Conservation (phyloP, 2,113 vertebrate genomes). For the Triplophysa siluroides region DNA sequence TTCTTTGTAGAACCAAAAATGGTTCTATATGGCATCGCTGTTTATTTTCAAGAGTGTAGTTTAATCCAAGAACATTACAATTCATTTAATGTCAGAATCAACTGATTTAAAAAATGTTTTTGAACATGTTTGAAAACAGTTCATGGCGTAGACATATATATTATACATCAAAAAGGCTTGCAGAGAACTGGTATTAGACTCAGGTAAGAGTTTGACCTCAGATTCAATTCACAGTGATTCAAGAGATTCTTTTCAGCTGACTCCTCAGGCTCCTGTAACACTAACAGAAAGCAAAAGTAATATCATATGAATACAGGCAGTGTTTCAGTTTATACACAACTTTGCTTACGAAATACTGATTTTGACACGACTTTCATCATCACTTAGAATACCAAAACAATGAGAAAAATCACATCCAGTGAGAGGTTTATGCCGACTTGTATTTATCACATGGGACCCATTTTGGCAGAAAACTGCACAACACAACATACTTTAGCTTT, state of each 20-base stretch:
- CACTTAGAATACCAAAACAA: constrained; percentile 46
- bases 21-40: too few species aligned
- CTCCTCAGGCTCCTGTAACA: constrained; percentile 21
- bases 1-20: too few species aligned
- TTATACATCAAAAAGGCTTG: neutral
- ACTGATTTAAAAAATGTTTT: too few species aligned
- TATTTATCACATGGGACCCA: constrained; percentile 5
- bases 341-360: constrained; percentile 46
- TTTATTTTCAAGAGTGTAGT: too few species aligned
- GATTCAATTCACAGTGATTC: constrained; percentile 3
- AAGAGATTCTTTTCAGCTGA: constrained; percentile 5
- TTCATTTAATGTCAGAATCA: too few species aligned
- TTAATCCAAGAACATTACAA: too few species aligned
- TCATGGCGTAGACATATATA: neutral
- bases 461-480: neutral
- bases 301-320: constrained; percentile 36
- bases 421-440: constrained; percentile 8
- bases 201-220: neutral
- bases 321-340: constrained; percentile 46
- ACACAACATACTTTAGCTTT: neutral
- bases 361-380: constrained; percentile 52
- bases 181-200: neutral
- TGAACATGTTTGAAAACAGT: neutral
- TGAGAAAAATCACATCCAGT: constrained; percentile 1
- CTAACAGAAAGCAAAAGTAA: constrained; percentile 50